These are phyloP conservation scores for Oligia latruncula DNA, from an alignment of 2,888 invertebrate genomes.

Conservation along the genomic window DNA sequence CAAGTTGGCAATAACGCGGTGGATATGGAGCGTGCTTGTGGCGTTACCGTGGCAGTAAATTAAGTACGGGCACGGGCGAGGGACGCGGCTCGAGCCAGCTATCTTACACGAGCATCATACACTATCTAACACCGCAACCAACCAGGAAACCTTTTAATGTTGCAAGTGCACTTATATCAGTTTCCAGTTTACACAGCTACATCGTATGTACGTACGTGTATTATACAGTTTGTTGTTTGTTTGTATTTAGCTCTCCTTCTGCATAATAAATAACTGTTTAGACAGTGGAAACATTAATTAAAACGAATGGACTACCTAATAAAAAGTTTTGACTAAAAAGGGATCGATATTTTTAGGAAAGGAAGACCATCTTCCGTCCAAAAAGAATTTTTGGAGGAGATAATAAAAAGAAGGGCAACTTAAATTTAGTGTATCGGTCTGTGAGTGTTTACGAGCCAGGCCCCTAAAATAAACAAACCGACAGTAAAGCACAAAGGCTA, in stretches of 20 bases:
- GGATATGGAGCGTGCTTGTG: slow-evolving; percentile 88
- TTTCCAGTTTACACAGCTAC: slow-evolving; percentile 70
- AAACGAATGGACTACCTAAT: slow-evolving; percentile 15
- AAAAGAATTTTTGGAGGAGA: slow-evolving; percentile 76
- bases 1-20: slow-evolving; percentile 89
- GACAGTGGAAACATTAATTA: slow-evolving; percentile 19
- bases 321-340: slow-evolving; percentile 22
- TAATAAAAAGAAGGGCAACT: slow-evolving; percentile 84
- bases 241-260: slow-evolving; percentile 22
- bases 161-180: slow-evolving; percentile 74
- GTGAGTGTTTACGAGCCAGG: slow-evolving; percentile 87
- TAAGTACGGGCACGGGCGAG: slow-evolving; percentile 81
- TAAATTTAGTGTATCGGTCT: slow-evolving; percentile 86
- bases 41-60: slow-evolving; percentile 88
- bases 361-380: slow-evolving; percentile 37
- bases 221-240: slow-evolving; percentile 22
- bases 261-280: slow-evolving; percentile 15
- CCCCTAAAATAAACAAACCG: slow-evolving; percentile 87
- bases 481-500: slow-evolving; percentile 84
- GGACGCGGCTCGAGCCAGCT: slow-evolving; percentile 80
- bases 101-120: slow-evolving; percentile 80
- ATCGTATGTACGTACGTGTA: slow-evolving; percentile 43
- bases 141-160: slow-evolving; percentile 74
- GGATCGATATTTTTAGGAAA: slow-evolving; percentile 36
- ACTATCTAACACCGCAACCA: slow-evolving; percentile 74